These are phyloP conservation scores for Callorhinus ursinus DNA, from an alignment of 2,113 vertebrate species.

Conservation along the genomic window DNA sequence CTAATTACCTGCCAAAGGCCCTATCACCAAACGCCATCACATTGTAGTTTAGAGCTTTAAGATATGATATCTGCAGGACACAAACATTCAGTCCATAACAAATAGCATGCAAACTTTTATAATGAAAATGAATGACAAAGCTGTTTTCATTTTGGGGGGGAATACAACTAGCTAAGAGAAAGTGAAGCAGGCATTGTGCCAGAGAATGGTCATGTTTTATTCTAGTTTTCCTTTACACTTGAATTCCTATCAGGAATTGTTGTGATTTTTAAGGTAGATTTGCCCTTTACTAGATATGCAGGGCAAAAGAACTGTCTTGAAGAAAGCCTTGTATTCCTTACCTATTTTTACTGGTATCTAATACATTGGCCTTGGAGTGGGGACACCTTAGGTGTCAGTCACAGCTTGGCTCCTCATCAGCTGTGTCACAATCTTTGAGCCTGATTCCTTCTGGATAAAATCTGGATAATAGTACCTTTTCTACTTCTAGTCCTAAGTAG, in stretches of 20 bases:
- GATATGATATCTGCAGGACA: neutral
- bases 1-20: neutral
- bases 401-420: neutral
- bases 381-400: neutral
- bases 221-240: slow-evolving; percentile 50
- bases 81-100: neutral
- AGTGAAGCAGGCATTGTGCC: neutral
- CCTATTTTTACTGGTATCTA: neutral
- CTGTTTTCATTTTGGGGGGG: neutral
- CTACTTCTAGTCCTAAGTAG: neutral
- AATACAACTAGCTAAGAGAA: neutral
- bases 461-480: neutral
- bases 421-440: neutral
- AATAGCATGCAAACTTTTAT: neutral
- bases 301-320: neutral
- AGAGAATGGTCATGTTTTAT: neutral
- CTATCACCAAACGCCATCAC: neutral
- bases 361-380: neutral
- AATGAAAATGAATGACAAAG: neutral
- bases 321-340: neutral
- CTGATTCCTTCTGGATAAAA: neutral
- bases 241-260: neutral
- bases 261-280: neutral
- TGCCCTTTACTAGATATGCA: neutral
- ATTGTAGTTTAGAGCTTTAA: neutral